phyloP scores from a whole-genome alignment of 2,113 vertebrate genomes.

The Entelurus aequoreus region DNA sequence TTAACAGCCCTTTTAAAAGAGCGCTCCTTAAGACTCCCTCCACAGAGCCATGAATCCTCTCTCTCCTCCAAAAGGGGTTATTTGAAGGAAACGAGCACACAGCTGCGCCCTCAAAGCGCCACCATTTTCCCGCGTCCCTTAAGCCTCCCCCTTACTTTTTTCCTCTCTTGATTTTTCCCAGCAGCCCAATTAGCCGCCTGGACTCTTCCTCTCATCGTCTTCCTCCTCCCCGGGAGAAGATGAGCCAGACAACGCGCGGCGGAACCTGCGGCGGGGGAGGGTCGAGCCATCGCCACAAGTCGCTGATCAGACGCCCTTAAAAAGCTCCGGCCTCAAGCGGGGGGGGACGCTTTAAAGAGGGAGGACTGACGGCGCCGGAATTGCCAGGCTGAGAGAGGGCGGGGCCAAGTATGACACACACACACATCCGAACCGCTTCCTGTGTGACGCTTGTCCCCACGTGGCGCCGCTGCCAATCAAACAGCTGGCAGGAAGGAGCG shows the following conservation, averaged over 20 bases:
- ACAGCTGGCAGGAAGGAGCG: conserved; percentile 32
- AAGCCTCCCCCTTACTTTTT: conserved; percentile 9
- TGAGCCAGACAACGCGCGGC: too few relatives aligned
- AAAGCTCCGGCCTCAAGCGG: not conserved
- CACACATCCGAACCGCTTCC: conserved; percentile 29
- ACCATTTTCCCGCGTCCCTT: conserved; percentile 11
- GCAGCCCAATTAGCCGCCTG: conserved; percentile 7
- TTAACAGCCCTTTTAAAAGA: too few relatives aligned
- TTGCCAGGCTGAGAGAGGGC: too few relatives aligned
- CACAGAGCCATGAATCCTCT: too few relatives aligned
- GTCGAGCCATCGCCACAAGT: too few relatives aligned
- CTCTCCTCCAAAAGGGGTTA: conserved; percentile 28
- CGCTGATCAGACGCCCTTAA: conserved; percentile 26
- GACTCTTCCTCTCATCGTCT: conserved; percentile 2
- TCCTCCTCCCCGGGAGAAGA: not conserved
- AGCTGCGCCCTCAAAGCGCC: conserved; percentile 7
- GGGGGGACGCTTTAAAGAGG: too few relatives aligned
- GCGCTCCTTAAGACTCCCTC: too few relatives aligned
- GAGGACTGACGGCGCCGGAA: too few relatives aligned
- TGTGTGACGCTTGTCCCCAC: conserved; percentile 46
- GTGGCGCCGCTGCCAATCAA: conserved; percentile 50
- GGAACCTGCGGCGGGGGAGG: too few relatives aligned
- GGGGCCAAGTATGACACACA: not conserved
- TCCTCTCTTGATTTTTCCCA: not conserved
- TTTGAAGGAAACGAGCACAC: conserved; percentile 35